phyloP scores from a whole-genome alignment of 2,113 vertebrate species.

The Rhizomys pruinosus region DNA sequence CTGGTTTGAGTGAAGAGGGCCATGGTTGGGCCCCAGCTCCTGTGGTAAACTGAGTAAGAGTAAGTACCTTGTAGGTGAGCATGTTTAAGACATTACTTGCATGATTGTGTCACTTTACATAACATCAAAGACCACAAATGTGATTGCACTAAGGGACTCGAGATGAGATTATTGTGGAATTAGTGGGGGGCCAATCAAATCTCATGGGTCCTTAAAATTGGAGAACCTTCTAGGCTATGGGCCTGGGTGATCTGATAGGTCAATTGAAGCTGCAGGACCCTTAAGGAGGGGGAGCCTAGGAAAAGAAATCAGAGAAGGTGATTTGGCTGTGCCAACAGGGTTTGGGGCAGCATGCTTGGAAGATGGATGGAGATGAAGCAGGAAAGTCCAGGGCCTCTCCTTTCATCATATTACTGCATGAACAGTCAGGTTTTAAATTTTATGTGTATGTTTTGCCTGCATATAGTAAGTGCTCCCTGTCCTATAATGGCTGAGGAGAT shows the following conservation, averaged over 20 bases:
- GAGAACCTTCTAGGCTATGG: background rate
- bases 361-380: background rate
- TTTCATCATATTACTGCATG: too few species aligned
- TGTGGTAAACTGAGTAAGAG: background rate
- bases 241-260: background rate
- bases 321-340: too few species aligned
- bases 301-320: background rate
- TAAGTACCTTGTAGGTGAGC: background rate
- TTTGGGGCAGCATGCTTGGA: background rate
- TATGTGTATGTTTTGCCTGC: too few species aligned
- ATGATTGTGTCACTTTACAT: too few species aligned
- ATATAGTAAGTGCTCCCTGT: too few species aligned
- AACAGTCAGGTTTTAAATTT: too few species aligned
- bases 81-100: too few species aligned
- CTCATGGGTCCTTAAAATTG: background rate
- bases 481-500: too few species aligned
- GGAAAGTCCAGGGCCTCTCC: background rate
- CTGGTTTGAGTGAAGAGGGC: background rate
- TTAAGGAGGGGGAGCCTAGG: background rate
- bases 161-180: constrained; percentile 30
- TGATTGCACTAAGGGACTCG: background rate
- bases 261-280: background rate
- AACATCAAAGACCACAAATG: too few species aligned
- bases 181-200: background rate
- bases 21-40: background rate